Conservation (phyloP, 1,140 invertebrate species). For the Caenorhabditis inopinata region DNA sequence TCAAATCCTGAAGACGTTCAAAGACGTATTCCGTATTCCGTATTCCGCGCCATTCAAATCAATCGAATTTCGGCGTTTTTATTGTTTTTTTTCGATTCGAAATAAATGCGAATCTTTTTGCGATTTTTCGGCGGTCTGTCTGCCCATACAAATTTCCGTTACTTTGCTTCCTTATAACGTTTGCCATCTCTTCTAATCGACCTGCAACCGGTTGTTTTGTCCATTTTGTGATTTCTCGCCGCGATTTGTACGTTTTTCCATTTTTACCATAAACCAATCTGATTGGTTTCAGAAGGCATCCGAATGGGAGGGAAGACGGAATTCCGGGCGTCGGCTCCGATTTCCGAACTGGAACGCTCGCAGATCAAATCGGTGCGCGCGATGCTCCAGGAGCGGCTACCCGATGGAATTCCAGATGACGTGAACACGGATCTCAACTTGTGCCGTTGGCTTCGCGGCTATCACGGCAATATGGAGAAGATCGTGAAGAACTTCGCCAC, state of each 20-base stretch:
- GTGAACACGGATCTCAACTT: conserved; percentile 43
- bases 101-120: too few relatives aligned
- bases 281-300: too few relatives aligned
- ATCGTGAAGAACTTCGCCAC: conserved; percentile 40
- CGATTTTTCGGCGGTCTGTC: too few relatives aligned
- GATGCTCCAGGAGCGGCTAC: conserved; percentile 5
- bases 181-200: not conserved
- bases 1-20: too few relatives aligned
- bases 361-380: conserved; percentile 10
- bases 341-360: not conserved
- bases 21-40: too few relatives aligned
- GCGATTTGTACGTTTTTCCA: not conserved
- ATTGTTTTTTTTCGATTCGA: too few relatives aligned
- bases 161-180: not conserved
- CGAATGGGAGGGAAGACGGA: conserved; percentile 3
- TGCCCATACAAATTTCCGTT: not conserved
- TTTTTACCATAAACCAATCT: not conserved
- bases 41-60: too few relatives aligned
- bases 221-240: not conserved
- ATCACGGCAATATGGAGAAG: conserved; percentile 41
- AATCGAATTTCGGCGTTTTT: too few relatives aligned
- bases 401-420: conserved; percentile 39
- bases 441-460: conserved; percentile 39
- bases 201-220: not conserved
- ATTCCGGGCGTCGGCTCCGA: not conserved